Percentiles rank a stretch among this genome's conserved stretches.
Conservation (phyloP, 2,888 invertebrate genomes). For the Drosophila hamatofila region DNA sequence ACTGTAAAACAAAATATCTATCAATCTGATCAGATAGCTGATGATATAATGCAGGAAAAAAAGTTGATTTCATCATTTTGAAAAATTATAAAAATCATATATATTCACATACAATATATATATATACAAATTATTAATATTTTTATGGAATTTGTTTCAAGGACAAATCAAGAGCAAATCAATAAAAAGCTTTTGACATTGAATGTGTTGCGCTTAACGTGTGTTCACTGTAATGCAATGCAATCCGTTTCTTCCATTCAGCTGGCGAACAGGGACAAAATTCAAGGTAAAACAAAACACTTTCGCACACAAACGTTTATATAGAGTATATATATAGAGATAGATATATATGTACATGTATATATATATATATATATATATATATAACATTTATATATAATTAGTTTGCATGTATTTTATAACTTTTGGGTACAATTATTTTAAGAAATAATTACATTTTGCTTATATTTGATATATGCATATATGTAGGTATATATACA, state of each 20-base stretch:
- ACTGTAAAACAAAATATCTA: neutral
- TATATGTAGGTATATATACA: neutral
- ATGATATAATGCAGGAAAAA: neutral
- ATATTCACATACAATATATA: neutral
- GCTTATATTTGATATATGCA: conserved; percentile 45
- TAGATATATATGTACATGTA: neutral
- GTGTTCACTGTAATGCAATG: conserved; percentile 7
- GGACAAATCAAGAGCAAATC: conserved; percentile 20
- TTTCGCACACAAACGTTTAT: neutral
- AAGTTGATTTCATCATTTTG: neutral
- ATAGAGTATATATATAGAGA: neutral
- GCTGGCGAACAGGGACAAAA: conserved; percentile 25
- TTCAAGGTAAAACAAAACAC: conserved; percentile 36
- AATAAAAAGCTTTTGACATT: neutral
- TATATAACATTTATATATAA: conserved; percentile 31
- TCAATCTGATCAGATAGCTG: neutral
- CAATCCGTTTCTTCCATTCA: neutral
- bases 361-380: conserved; percentile 3
- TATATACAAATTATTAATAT: conserved; percentile 2
- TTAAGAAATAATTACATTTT: conserved; percentile 75
- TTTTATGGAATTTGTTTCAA: conserved; percentile 4
- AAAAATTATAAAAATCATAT: neutral
- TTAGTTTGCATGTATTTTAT: conserved; percentile 58
- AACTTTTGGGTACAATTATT: conserved; percentile 71
- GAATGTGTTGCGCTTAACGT: neutral